These are phyloP conservation scores for Poeciliopsis retropinna DNA, from an alignment of 2,113 vertebrate species.

Conservation along the genomic window DNA sequence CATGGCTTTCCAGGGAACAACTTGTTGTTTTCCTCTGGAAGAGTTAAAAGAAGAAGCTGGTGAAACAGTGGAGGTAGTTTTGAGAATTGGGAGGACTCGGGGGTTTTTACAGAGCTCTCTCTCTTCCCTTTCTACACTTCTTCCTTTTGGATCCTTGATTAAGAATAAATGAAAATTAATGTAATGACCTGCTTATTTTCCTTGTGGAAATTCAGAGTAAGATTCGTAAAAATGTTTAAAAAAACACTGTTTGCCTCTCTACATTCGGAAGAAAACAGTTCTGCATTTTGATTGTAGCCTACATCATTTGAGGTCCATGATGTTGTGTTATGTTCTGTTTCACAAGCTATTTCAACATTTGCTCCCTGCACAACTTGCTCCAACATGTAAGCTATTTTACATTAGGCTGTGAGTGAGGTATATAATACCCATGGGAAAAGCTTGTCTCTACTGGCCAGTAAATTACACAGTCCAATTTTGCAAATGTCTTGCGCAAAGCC, in stretches of 20 bases:
- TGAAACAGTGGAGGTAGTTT: no score
- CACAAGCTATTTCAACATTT: conserved; percentile 6
- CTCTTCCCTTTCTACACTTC: no score
- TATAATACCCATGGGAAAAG: neutral
- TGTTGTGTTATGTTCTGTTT: conserved; percentile 9
- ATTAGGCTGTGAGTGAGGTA: neutral
- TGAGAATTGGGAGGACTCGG: no score
- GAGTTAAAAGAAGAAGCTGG: no score
- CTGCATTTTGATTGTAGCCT: neutral
- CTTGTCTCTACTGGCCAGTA: conserved; percentile 1
- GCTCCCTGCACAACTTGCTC: conserved; percentile 2
- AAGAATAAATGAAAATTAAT: no score
- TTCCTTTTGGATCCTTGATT: no score
- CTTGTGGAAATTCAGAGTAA: no score
- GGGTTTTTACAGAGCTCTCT: no score
- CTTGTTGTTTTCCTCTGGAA: no score
- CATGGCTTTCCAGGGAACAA: no score
- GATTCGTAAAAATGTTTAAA: no score
- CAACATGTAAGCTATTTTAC: conserved; percentile 18
- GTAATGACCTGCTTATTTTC: no score
- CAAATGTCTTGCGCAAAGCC: neutral
- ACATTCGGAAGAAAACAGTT: neutral
- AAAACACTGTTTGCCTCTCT: neutral
- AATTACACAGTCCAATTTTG: neutral
- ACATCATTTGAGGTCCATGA: neutral